phyloP scores from a whole-genome alignment of 2,113 vertebrate species.

The Stigmatopora argus region DNA sequence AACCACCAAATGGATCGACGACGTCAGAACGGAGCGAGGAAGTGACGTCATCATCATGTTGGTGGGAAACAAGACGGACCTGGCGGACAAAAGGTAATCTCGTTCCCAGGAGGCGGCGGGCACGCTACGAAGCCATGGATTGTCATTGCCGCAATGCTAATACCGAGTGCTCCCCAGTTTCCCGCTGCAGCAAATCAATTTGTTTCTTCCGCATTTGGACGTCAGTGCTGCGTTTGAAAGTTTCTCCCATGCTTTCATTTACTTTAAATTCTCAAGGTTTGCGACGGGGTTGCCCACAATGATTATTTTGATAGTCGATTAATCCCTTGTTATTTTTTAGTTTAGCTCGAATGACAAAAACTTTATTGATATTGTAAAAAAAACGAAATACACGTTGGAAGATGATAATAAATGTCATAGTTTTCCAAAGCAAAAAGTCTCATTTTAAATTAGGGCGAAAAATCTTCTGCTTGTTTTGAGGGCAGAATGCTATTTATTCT shows the following conservation, averaged over 20 bases:
- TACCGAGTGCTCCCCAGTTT: constrained; percentile 13
- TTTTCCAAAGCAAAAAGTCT: too few species aligned
- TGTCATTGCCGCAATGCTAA: constrained; percentile 24
- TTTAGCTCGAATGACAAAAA: not conserved
- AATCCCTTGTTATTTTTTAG: not conserved
- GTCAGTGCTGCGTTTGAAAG: constrained; percentile 6
- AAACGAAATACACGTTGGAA: too few species aligned
- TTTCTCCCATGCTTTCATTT: not conserved
- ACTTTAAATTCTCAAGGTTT: not conserved
- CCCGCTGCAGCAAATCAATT: constrained; percentile 2
- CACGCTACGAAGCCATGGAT: constrained; percentile 43
- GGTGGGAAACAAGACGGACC: constrained; percentile 98
- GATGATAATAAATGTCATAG: too few species aligned
- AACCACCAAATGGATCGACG: constrained; percentile 99
- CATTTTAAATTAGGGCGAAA: too few species aligned
- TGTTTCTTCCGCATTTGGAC: constrained; percentile 7
- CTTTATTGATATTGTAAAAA: too few species aligned
- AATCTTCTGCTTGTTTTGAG: too few species aligned
- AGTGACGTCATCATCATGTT: constrained; percentile 98
- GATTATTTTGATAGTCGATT: too few species aligned
- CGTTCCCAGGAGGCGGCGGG: constrained; percentile 4
- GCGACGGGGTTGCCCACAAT: too few species aligned
- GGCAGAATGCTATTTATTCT: too few species aligned
- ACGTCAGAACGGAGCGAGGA: constrained; percentile 96
- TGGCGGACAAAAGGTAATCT: constrained; percentile 93